Conservation (phyloP, 2,797 vertebrate genomes). For the Crocidura indochinensis region DNA sequence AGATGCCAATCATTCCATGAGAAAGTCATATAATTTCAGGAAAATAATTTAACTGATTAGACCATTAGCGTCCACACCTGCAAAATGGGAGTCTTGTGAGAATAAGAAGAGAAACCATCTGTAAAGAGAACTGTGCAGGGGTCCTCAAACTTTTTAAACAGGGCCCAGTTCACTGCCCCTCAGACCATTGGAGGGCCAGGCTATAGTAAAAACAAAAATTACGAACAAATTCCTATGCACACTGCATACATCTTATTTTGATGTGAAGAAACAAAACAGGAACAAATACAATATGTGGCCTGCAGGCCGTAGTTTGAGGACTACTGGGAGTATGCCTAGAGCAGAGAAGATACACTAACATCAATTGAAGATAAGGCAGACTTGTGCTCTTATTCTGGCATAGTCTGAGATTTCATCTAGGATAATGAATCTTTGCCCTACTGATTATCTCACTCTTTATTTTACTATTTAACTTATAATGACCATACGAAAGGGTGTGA, state of each 20-base stretch:
- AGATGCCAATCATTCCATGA: background rate
- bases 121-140: background rate
- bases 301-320: too few species aligned
- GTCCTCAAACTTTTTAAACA: too few species aligned
- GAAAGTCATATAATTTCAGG: conserved; percentile 9
- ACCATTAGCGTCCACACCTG: conserved; percentile 7
- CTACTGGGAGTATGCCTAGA: background rate
- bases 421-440: background rate
- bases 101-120: background rate
- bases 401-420: background rate
- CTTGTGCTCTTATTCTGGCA: background rate
- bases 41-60: conserved; percentile 41
- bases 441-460: conserved; percentile 4
- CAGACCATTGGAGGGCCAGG: too few species aligned
- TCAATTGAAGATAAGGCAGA: background rate
- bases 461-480: background rate
- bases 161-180: too few species aligned
- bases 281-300: too few species aligned
- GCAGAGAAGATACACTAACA: background rate
- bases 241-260: too few species aligned
- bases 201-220: too few species aligned
- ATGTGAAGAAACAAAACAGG: too few species aligned
- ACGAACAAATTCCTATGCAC: too few species aligned
- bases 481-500: background rate
- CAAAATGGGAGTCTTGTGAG: background rate